Conservation (phyloP, 2,888 invertebrate genomes). For the Ichneumoninae sp. region DNA sequence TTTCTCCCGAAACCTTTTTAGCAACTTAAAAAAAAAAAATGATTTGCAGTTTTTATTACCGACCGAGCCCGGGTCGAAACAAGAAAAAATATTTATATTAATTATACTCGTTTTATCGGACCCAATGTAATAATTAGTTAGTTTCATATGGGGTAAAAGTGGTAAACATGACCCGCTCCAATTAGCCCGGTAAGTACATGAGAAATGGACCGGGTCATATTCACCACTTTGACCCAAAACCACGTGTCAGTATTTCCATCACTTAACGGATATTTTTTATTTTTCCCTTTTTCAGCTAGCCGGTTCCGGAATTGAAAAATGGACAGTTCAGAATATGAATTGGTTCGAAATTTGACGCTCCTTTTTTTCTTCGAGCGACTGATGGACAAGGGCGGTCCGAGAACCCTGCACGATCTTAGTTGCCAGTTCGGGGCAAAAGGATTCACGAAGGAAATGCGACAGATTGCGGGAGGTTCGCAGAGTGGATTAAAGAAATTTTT, state of each 20-base stretch:
- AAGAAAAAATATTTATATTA: neutral
- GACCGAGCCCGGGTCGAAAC: neutral
- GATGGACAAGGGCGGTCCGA: slow-evolving; percentile 97
- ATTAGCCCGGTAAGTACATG: no score
- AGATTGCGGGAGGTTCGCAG: slow-evolving; percentile 97
- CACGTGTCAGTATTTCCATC: neutral
- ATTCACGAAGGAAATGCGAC: slow-evolving; percentile 99
- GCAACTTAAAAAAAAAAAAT: neutral
- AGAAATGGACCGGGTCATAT: neutral
- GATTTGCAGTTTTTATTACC: neutral
- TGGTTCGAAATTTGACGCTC: slow-evolving; percentile 96
- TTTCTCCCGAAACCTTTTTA: no score
- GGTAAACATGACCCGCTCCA: no score
- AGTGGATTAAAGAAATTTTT: slow-evolving; percentile 98
- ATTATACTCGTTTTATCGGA: neutral
- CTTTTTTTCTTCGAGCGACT: slow-evolving; percentile 99
- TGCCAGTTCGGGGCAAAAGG: slow-evolving; percentile 99
- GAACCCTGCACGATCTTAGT: slow-evolving; percentile 98
- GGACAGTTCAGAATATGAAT: slow-evolving; percentile 97
- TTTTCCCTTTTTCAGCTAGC: neutral
- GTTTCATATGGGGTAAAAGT: neutral
- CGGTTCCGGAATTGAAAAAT: slow-evolving; percentile 85
- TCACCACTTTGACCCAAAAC: neutral
- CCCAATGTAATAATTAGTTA: neutral
- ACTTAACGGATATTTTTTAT: neutral